phyloP scores from a whole-genome alignment of 1,140 invertebrate genomes.

The Cotesia chilonis region DNA sequence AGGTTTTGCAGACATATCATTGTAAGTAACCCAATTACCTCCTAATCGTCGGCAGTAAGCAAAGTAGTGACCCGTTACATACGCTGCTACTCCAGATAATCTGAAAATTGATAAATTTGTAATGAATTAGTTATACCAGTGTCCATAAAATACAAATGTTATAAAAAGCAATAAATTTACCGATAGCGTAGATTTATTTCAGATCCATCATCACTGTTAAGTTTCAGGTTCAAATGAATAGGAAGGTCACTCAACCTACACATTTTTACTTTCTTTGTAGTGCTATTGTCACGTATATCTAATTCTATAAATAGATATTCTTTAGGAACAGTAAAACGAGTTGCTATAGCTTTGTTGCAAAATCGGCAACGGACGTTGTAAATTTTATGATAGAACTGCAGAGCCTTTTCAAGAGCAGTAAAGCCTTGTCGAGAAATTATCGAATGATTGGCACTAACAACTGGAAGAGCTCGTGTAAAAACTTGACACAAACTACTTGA shows the following conservation, averaged over 20 bases:
- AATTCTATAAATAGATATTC: background rate
- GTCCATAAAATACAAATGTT: background rate
- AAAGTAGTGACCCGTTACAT: background rate
- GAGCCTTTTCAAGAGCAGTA: background rate
- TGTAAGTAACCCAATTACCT: too few relatives aligned
- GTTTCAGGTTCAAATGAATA: background rate
- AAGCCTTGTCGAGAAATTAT: background rate
- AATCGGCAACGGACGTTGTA: background rate
- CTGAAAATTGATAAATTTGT: background rate
- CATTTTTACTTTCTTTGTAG: background rate
- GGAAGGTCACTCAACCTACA: background rate
- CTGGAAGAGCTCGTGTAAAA: background rate
- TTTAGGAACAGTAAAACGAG: background rate
- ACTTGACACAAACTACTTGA: background rate
- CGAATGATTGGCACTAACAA: background rate
- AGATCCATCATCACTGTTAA: background rate
- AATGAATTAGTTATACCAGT: background rate
- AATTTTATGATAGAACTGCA: background rate
- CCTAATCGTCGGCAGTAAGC: background rate
- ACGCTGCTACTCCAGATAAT: conserved; percentile 1
- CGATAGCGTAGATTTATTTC: background rate
- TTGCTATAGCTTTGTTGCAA: background rate
- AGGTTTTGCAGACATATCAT: too few relatives aligned
- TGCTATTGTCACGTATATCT: conserved; percentile 3
- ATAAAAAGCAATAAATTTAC: background rate